Percentiles rank a stretch among this genome's conserved stretches.
phyloP scores from a whole-genome alignment of 1,140 invertebrate species.

The Pollicipes pollicipes region DNA sequence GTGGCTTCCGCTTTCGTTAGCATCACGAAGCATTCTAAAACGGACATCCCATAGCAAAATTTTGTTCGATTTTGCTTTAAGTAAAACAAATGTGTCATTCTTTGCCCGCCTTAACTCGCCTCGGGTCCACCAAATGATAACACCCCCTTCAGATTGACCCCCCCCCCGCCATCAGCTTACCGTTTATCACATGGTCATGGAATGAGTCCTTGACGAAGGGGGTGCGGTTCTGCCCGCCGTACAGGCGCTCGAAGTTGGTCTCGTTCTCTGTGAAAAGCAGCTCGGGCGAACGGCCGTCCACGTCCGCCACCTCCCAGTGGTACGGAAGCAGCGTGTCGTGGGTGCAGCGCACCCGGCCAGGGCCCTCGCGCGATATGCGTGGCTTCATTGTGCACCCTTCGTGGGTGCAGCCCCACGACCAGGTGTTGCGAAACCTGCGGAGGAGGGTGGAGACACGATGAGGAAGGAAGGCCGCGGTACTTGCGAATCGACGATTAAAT shows the following conservation, averaged over 20 bases:
- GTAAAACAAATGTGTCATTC: too few species aligned
- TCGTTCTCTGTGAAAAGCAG: constrained; percentile 30
- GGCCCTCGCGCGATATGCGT: constrained; percentile 9
- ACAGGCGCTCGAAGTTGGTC: constrained; percentile 24
- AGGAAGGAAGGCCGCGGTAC: too few species aligned
- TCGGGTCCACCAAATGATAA: not conserved
- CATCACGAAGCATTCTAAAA: too few species aligned
- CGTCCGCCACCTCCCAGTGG: constrained; percentile 11
- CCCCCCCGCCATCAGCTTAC: constrained; percentile 15
- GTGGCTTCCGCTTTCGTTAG: too few species aligned
- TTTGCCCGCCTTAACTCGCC: too few species aligned
- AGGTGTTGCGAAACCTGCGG: constrained; percentile 27
- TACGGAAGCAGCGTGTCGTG: constrained; percentile 17
- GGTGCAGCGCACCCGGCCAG: constrained; percentile 9
- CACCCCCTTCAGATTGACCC: not conserved
- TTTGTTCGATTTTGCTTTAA: too few species aligned
- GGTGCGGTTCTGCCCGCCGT: constrained; percentile 14
- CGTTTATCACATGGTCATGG: constrained; percentile 25
- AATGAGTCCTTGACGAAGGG: constrained; percentile 29
- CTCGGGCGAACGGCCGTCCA: not conserved
- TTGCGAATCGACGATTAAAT: too few species aligned
- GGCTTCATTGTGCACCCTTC: constrained; percentile 22
- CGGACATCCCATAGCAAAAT: too few species aligned
- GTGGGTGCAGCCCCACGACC: constrained; percentile 25
- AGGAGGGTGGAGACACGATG: not conserved